Conservation (phyloP, 2,113 vertebrate genomes). For the Tychaedon coryphoeus region DNA sequence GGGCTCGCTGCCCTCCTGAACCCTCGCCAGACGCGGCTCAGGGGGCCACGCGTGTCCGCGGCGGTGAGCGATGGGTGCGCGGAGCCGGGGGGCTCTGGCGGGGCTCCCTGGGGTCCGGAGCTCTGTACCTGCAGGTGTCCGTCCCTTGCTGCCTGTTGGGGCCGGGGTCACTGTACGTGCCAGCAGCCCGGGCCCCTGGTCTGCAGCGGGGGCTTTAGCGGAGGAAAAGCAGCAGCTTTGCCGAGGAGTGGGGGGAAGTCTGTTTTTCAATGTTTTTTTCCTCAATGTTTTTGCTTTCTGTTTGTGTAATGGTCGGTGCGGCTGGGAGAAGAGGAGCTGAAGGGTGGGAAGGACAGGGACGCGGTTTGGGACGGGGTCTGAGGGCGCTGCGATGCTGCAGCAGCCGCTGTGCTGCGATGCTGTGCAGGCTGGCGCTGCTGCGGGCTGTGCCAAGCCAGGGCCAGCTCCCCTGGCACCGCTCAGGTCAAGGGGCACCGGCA, state of each 20-base stretch:
- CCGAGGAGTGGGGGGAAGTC: background rate
- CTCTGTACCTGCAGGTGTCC: background rate
- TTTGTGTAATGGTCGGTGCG: rapidly evolving
- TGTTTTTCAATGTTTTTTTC: background rate
- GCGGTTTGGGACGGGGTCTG: background rate
- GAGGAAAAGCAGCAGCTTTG: background rate
- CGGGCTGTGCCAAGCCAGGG: background rate
- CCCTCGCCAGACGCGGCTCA: rapidly evolving
- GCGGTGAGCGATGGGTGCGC: background rate
- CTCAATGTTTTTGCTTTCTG: background rate
- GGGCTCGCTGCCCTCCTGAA: background rate
- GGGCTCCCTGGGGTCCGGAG: background rate
- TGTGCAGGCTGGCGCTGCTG: background rate
- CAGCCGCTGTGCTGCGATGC: background rate
- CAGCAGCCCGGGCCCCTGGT: rapidly evolving
- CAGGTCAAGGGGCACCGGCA: background rate
- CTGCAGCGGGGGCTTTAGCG: background rate
- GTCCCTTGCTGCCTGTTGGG: background rate
- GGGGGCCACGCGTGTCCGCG: background rate
- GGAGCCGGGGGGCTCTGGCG: background rate
- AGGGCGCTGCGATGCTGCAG: background rate
- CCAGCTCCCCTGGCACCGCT: background rate
- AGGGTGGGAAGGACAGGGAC: rapidly evolving
- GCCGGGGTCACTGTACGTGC: background rate
- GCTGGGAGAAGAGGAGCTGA: background rate